phyloP scores from a whole-genome alignment of 2,888 invertebrate genomes.

The Tupiocoris notatus region DNA sequence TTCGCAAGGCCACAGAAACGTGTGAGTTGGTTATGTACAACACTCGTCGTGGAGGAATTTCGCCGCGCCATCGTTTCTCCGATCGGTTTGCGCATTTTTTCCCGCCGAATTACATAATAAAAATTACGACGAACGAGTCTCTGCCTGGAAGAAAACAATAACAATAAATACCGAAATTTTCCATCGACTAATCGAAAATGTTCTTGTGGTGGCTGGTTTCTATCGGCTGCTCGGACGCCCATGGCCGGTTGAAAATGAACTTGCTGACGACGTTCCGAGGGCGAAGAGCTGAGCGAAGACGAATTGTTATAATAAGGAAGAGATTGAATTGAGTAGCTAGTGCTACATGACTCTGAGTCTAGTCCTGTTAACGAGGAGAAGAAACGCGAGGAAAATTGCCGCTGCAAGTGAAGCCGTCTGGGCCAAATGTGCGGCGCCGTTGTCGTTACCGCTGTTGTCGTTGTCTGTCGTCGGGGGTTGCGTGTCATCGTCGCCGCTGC shows the following conservation, averaged over 20 bases:
- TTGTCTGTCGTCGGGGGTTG: neutral
- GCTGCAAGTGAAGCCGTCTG: slow-evolving; percentile 3
- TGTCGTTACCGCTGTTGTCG: neutral
- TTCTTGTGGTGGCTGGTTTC: neutral
- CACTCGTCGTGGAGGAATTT: neutral
- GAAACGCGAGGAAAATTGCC: slow-evolving; percentile 38
- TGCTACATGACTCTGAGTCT: slow-evolving; percentile 47
- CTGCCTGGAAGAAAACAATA: neutral
- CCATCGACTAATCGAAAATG: neutral
- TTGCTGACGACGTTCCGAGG: slow-evolving; percentile 31
- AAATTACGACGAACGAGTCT: neutral
- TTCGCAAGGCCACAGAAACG: slow-evolving; percentile 45
- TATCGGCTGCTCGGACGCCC: neutral
- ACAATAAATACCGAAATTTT: neutral
- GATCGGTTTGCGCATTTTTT: neutral
- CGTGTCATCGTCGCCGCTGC: slow-evolving; percentile 50
- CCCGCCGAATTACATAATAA: neutral
- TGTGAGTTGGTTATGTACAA: slow-evolving; percentile 33
- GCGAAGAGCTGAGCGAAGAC: slow-evolving; percentile 2
- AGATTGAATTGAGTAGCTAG: slow-evolving; percentile 24
- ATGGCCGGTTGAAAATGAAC: slow-evolving; percentile 1
- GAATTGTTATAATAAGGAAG: slow-evolving; percentile 24
- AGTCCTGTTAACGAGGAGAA: slow-evolving; percentile 46
- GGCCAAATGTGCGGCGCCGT: neutral
- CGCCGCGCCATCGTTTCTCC: neutral